phyloP scores from a whole-genome alignment of 2,113 vertebrate genomes.

The Ictidomys tridecemlineatus region DNA sequence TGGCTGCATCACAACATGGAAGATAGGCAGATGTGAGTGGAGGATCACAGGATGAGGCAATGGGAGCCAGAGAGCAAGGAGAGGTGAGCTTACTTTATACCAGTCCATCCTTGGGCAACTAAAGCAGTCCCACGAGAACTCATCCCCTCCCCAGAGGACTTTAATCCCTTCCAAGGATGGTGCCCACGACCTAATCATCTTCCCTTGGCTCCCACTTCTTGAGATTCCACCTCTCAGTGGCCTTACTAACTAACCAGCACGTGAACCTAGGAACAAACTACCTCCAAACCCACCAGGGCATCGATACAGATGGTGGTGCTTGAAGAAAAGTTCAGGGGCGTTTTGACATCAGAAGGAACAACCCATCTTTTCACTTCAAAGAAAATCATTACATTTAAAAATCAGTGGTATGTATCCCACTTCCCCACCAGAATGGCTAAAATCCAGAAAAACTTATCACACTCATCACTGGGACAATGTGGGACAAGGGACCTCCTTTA shows the following conservation, averaged over 20 bases:
- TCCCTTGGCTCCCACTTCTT: not conserved
- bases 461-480: too few relatives aligned
- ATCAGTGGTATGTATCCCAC: not conserved
- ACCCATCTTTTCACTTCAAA: not conserved
- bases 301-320: not conserved
- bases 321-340: not conserved
- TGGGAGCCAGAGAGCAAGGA: too few relatives aligned
- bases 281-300: too few relatives aligned
- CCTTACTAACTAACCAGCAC: not conserved
- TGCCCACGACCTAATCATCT: too few relatives aligned
- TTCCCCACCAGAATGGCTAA: not conserved
- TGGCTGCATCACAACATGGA: too few relatives aligned
- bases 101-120: not conserved
- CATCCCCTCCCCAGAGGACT: not conserved
- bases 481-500: too few relatives aligned
- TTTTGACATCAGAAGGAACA: not conserved
- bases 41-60: not conserved
- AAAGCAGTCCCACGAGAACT: not conserved
- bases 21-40: not conserved
- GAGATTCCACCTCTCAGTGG: not conserved
- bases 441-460: too few relatives aligned
- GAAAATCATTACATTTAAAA: not conserved
- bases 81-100: not conserved
- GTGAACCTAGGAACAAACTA: not conserved
- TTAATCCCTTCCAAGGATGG: not conserved